Evolutionary conservation across 2,113 vertebrate genomes (phyloP).

Genomic region (Procavia capensis): DNA sequence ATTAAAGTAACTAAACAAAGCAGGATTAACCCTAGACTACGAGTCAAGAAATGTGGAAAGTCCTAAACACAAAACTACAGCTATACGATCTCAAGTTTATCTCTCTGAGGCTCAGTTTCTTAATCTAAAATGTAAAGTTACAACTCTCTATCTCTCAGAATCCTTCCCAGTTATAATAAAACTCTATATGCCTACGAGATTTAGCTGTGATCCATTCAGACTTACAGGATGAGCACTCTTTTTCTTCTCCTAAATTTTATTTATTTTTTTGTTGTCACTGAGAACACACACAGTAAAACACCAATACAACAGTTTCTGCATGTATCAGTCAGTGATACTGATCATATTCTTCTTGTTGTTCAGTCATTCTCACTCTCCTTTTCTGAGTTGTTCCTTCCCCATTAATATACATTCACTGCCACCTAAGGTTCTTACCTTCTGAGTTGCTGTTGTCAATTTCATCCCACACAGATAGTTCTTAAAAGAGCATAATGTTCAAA

Average conservation of each 20-base stretch:
- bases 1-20: neutral
- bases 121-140: constrained; percentile 26
- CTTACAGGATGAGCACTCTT: neutral
- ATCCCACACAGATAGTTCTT: neutral
- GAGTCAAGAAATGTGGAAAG: neutral
- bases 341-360: neutral
- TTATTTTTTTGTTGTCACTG: neutral
- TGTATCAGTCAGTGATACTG: neutral
- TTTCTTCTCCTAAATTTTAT: neutral
- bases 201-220: neutral
- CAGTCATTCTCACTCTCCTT: neutral
- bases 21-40: neutral
- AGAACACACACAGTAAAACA: neutral
- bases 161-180: constrained; percentile 33
- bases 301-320: neutral
- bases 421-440: neutral
- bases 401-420: neutral
- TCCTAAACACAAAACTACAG: neutral
- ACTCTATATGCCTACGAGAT: neutral
- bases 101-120: neutral
- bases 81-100: neutral
- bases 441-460: neutral
- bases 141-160: neutral
- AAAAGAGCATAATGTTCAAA: neutral
- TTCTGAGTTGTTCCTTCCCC: neutral